These are phyloP conservation scores for Climacteris rufus DNA, from an alignment of 2,113 vertebrate genomes.

Conservation along the genomic window DNA sequence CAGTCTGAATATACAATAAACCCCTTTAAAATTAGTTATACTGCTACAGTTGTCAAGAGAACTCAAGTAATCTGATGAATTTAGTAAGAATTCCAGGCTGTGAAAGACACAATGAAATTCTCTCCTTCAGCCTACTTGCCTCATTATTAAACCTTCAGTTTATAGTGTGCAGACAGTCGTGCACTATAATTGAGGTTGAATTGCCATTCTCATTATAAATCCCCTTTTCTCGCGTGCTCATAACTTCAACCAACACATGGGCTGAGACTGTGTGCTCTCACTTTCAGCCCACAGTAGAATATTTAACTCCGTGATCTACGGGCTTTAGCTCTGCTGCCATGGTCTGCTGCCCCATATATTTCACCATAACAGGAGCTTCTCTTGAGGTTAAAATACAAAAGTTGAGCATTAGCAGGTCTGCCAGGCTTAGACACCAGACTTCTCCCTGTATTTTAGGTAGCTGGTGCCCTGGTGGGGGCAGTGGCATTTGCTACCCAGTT, in stretches of 20 bases:
- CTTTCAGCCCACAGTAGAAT: constrained; percentile 20
- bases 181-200: constrained; percentile 54
- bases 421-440: not conserved
- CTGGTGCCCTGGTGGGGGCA: not conserved
- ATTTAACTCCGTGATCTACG: constrained; percentile 35
- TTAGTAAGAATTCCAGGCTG: constrained; percentile 36
- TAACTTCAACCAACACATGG: constrained; percentile 47
- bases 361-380: not conserved
- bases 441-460: not conserved
- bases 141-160: constrained; percentile 57
- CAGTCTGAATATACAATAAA: constrained; percentile 51
- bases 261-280: not conserved
- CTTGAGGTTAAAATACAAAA: not conserved
- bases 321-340: not conserved
- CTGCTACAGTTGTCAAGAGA: constrained; percentile 51
- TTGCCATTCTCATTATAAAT: constrained; percentile 61
- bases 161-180: constrained; percentile 44
- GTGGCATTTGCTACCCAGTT: not conserved
- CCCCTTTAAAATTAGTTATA: constrained; percentile 55
- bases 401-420: not conserved
- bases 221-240: not conserved
- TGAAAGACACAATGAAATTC: constrained; percentile 46
- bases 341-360: constrained; percentile 31
- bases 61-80: constrained; percentile 39
- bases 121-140: constrained; percentile 21